Percentiles rank a stretch among this genome's conserved stretches.
Evolutionary conservation across 2,888 invertebrate species (phyloP).

Genomic region (Drosophila affinis): DNA sequence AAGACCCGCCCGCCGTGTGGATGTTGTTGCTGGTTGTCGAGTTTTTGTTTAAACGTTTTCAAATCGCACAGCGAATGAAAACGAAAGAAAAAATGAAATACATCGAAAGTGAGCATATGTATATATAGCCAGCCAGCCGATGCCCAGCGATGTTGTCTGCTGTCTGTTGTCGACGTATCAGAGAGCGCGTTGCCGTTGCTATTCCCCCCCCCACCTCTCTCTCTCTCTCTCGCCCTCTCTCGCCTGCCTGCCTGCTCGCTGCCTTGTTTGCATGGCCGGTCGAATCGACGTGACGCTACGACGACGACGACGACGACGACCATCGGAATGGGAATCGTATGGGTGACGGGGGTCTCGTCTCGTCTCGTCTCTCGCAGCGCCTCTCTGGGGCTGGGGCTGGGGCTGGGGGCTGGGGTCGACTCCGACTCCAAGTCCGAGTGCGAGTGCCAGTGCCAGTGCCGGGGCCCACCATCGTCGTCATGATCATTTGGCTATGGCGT

Average conservation of each 20-base stretch:
- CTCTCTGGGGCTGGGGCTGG: too few species aligned
- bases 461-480: not conserved
- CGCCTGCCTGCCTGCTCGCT: too few species aligned
- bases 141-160: conserved; percentile 54
- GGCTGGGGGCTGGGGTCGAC: conserved; percentile 11
- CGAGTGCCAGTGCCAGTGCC: too few species aligned
- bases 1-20: conserved; percentile 71
- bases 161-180: conserved; percentile 75
- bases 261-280: conserved; percentile 44
- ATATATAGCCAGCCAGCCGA: conserved; percentile 45
- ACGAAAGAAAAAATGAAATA: conserved; percentile 79
- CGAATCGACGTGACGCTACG: conserved; percentile 7
- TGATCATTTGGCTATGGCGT: not conserved
- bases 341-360: not conserved
- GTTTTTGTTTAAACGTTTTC: conserved; percentile 76
- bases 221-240: not conserved
- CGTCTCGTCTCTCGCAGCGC: conserved; percentile 15
- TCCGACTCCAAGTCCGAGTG: conserved; percentile 17
- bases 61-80: conserved; percentile 79
- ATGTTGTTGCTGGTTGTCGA: conserved; percentile 52
- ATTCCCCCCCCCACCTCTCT: not conserved
- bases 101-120: conserved; percentile 77
- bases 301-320: conserved; percentile 1
- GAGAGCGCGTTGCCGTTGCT: conserved; percentile 48
- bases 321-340: conserved; percentile 15